phyloP scores from a whole-genome alignment of 2,888 invertebrate species.

The Desoria tigrina region DNA sequence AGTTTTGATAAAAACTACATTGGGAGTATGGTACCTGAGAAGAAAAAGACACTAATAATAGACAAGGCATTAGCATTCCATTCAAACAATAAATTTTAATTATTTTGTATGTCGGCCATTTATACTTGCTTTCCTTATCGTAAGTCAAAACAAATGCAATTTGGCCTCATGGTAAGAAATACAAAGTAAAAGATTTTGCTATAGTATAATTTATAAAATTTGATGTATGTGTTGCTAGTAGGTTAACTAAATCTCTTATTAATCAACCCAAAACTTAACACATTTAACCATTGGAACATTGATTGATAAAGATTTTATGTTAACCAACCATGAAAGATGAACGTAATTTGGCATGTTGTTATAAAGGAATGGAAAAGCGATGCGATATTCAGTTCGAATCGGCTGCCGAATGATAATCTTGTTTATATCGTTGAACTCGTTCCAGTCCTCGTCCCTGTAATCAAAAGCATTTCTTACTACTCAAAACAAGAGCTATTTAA shows the following conservation, averaged over 20 bases:
- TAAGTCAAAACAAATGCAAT: neutral
- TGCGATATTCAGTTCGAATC: constrained; percentile 96
- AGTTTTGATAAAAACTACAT: constrained; percentile 99
- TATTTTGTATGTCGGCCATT: neutral
- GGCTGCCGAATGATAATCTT: constrained; percentile 99
- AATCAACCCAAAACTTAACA: constrained; percentile 36
- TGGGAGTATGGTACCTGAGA: constrained; percentile 94
- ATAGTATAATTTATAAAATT: constrained; percentile 3
- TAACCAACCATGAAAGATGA: constrained; percentile 92
- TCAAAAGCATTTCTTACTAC: too few species aligned
- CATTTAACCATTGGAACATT: too few species aligned
- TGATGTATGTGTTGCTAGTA: constrained; percentile 42
- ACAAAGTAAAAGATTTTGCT: neutral
- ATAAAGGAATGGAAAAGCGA: constrained; percentile 98
- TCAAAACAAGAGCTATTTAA: too few species aligned
- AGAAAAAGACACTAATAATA: constrained; percentile 48
- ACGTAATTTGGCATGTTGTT: constrained; percentile 99
- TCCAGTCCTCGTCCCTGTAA: constrained; percentile 97
- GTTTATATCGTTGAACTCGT: constrained; percentile 99
- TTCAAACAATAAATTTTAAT: neutral
- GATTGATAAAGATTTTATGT: constrained; percentile 10
- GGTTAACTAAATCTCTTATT: constrained; percentile 21
- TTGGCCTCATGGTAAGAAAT: neutral
- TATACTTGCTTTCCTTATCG: too few species aligned
- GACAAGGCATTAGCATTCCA: neutral